A percentile compares a stretch with the other conserved stretches of the same genome.
Evolutionary conservation across 2,797 vertebrate genomes (phyloP).

Genomic region (Nyctibius grandis): DNA sequence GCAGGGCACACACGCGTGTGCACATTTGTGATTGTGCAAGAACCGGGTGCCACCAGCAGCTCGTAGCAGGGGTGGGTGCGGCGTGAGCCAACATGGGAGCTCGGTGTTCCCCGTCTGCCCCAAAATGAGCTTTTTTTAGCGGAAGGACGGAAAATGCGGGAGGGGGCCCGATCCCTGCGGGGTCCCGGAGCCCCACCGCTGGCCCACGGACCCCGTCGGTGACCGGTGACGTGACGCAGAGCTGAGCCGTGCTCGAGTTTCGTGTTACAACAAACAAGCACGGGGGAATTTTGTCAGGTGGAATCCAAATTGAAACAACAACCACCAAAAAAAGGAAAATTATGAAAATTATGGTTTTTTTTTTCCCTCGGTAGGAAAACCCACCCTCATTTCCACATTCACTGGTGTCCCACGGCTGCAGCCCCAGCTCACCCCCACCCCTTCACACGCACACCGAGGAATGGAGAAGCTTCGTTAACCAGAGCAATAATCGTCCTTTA

Average conservation of each 20-base stretch:
- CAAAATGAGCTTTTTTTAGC: background rate
- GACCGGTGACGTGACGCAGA: background rate
- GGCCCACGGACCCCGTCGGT: background rate
- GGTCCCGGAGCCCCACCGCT: background rate
- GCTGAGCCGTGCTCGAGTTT: background rate
- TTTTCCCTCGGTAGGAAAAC: background rate
- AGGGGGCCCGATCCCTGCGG: background rate
- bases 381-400: background rate
- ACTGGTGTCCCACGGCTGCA: too few species aligned
- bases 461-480: background rate
- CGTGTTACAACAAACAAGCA: accelerated
- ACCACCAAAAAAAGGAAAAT: background rate
- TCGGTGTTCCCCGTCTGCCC: accelerated
- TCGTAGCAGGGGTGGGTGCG: too few species aligned
- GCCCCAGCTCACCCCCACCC: background rate
- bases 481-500: background rate
- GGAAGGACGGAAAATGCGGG: background rate
- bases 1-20: background rate
- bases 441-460: background rate
- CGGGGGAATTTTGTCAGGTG: background rate
- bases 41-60: too few species aligned
- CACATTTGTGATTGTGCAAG: background rate
- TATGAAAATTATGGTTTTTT: accelerated
- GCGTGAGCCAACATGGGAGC: background rate
- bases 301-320: too few species aligned